Evolutionary conservation across 2,113 vertebrate species (phyloP).

Genomic region (human (Homo sapiens)): GRCh38 chr1:185192001-185192500

Average conservation of each 20-base stretch:
- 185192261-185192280: background rate
- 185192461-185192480: background rate
- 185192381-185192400: background rate
- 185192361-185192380: background rate
- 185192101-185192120: background rate
- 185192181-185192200: background rate
- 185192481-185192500: background rate
- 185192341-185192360: background rate
- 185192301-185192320: conserved; percentile 19
- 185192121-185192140: background rate
- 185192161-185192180: background rate
- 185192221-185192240: background rate
- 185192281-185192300: background rate
- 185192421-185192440: background rate
- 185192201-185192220: background rate
- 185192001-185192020: background rate
- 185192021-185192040: background rate
- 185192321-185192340: background rate
- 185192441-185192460: background rate
- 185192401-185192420: background rate
- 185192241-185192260: background rate
- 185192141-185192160: background rate
- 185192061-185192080: background rate
- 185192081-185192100: background rate
- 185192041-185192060: background rate